A percentile compares a stretch with the other conserved stretches of the same genome.
Evolutionary conservation across 2,113 vertebrate genomes (phyloP).

Genomic region (Hippopotamus amphibius): DNA sequence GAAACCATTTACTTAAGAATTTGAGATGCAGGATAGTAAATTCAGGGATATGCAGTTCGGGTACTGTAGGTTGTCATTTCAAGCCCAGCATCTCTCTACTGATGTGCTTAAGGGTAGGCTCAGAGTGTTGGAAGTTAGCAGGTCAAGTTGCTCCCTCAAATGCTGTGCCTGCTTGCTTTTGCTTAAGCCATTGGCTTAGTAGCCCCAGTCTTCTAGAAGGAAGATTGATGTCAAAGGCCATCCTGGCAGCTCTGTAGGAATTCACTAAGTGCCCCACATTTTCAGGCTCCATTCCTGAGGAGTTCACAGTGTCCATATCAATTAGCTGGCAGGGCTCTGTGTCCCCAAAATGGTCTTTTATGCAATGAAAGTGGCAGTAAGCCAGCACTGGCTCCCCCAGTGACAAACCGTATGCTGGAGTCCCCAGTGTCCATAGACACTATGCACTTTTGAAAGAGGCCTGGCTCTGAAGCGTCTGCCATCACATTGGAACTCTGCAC

Average conservation of each 20-base stretch:
- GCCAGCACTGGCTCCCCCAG: slow-evolving; percentile 69
- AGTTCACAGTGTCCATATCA: slow-evolving; percentile 78
- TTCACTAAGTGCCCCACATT: slow-evolving; percentile 79
- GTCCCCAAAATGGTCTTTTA: slow-evolving; percentile 75
- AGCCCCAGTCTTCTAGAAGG: slow-evolving; percentile 52
- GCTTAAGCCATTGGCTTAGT: slow-evolving; percentile 50
- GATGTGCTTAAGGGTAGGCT: not conserved
- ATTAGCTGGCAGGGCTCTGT: slow-evolving; percentile 74
- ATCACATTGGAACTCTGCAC: slow-evolving; percentile 30
- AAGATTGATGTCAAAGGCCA: slow-evolving; percentile 58
- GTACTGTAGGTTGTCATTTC: not conserved
- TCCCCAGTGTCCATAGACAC: slow-evolving; percentile 65
- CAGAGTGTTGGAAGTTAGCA: not conserved
- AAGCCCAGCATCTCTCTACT: not conserved
- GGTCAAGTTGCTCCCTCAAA: slow-evolving; percentile 26
- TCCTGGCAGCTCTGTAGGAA: slow-evolving; percentile 68
- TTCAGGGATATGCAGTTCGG: not conserved
- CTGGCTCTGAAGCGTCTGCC: slow-evolving; percentile 45
- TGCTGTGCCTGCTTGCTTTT: slow-evolving; percentile 28
- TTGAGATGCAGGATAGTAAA: not conserved
- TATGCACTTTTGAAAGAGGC: slow-evolving; percentile 11
- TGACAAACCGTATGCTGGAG: slow-evolving; percentile 58
- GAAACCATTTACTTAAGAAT: slow-evolving; percentile 57
- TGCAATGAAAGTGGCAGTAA: slow-evolving; percentile 64
- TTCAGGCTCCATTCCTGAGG: slow-evolving; percentile 73